These are phyloP conservation scores for Leguminivora glycinivorella DNA, from an alignment of 1,140 invertebrate genomes.

Conservation along the genomic window DNA sequence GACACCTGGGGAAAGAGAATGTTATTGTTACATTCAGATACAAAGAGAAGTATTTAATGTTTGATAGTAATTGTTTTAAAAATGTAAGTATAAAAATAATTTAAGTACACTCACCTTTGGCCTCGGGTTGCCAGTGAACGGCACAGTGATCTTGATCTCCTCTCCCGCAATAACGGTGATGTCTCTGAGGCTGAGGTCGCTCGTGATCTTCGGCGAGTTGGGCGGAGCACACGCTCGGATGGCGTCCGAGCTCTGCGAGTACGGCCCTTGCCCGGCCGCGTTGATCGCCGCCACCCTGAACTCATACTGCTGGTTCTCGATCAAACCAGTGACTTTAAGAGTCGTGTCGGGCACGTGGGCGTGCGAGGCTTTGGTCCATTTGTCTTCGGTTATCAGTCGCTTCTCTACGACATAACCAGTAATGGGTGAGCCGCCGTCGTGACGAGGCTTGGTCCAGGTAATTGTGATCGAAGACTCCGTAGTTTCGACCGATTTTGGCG, in stretches of 20 bases:
- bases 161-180: constrained; percentile 97
- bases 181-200: constrained; percentile 94
- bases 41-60: neutral
- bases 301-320: constrained; percentile 98
- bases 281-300: constrained; percentile 98
- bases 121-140: constrained; percentile 93
- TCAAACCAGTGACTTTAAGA: constrained; percentile 91
- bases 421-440: constrained; percentile 95
- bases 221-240: constrained; percentile 93
- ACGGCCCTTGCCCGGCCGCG: constrained; percentile 95
- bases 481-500: constrained; percentile 91
- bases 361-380: constrained; percentile 94
- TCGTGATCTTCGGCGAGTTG: constrained; percentile 94
- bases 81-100: neutral
- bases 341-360: constrained; percentile 89
- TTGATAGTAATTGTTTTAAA: neutral
- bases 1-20: constrained; percentile 72
- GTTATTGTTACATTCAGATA: too few species aligned
- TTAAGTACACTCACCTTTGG: constrained; percentile 82
- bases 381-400: constrained; percentile 90
- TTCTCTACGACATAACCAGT: constrained; percentile 97
- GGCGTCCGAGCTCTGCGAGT: constrained; percentile 93
- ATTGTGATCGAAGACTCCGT: constrained; percentile 97
- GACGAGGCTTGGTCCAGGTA: constrained; percentile 94
- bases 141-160: constrained; percentile 96